A percentile compares a stretch with the other conserved stretches of the same genome.
These are phyloP conservation scores for Craterocephalus amniculus DNA, from an alignment of 2,797 vertebrate species.

Conservation along the genomic window DNA sequence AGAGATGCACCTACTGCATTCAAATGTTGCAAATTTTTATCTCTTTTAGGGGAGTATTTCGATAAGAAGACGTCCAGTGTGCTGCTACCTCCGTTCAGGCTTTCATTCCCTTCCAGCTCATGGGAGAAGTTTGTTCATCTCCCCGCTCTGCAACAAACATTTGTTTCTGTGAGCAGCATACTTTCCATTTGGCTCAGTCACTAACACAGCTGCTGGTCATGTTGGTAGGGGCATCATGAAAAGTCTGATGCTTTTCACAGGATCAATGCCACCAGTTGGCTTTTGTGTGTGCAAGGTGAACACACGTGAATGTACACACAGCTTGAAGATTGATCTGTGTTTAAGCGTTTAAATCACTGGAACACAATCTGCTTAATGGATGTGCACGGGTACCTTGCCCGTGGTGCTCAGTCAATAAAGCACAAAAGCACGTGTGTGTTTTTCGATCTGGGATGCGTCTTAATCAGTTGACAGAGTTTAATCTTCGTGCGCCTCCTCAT, in stretches of 20 bases:
- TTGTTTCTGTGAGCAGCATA: constrained; percentile 14
- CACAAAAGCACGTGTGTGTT: constrained; percentile 26
- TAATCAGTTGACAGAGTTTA: background rate
- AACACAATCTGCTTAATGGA: constrained; percentile 31
- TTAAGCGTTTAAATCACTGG: constrained; percentile 20
- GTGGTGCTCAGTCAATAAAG: constrained; percentile 24
- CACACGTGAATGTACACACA: background rate
- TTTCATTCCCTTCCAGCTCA: constrained; percentile 37
- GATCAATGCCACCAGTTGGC: constrained; percentile 9
- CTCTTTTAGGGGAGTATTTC: constrained; percentile 1
- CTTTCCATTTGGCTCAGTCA: constrained; percentile 23
- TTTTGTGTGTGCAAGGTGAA: constrained; percentile 17
- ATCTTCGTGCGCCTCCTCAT: constrained; percentile 66
- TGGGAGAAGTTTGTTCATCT: constrained; percentile 17
- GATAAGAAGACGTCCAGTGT: constrained; percentile 14
- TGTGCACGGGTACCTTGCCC: constrained; percentile 9
- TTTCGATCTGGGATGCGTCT: constrained; percentile 6
- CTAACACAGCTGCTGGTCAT: constrained; percentile 32
- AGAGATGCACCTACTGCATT: constrained; percentile 66
- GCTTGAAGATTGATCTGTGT: constrained; percentile 17
- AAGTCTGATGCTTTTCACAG: constrained; percentile 8
- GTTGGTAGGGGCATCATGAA: constrained; percentile 25
- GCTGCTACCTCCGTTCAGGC: constrained; percentile 33
- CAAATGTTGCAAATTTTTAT: constrained; percentile 15
- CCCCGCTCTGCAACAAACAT: constrained; percentile 27